These are phyloP conservation scores for Cryptophagus acutangulus DNA, from an alignment of 2,888 invertebrate species.

Conservation along the genomic window DNA sequence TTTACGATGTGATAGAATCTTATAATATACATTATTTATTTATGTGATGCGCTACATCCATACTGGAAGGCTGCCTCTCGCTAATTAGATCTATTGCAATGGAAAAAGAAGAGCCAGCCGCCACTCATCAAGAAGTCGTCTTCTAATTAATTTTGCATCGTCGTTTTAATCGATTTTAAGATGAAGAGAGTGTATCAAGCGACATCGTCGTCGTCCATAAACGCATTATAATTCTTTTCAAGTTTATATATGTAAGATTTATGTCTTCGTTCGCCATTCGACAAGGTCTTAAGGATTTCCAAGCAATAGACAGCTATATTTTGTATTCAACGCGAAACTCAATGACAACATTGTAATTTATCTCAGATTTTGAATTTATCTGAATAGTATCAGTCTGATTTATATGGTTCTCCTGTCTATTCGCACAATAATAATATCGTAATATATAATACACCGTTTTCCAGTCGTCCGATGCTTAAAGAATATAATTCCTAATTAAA, in stretches of 20 bases:
- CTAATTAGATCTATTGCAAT: no score
- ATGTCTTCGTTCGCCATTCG: constrained; percentile 35
- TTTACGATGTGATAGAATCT: constrained; percentile 35
- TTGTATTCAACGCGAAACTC: constrained; percentile 35
- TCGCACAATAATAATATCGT: neutral
- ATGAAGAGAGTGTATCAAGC: no score
- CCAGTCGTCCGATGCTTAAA: no score
- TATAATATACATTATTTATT: constrained; percentile 24
- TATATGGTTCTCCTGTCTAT: constrained; percentile 20
- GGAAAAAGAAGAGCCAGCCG: no score
- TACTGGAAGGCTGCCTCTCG: no score
- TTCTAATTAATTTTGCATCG: no score
- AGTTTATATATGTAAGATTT: constrained; percentile 30
- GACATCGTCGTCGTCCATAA: no score
- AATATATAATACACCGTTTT: no score
- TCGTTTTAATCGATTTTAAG: no score
- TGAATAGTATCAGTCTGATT: constrained; percentile 33
- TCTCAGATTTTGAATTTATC: constrained; percentile 37
- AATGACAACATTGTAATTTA: constrained; percentile 40
- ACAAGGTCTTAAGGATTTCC: constrained; percentile 40
- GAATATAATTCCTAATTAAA: no score
- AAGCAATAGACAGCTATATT: constrained; percentile 32
- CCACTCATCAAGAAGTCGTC: no score
- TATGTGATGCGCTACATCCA: no score
- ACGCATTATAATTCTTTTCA: constrained; percentile 27